Evolutionary conservation across 2,888 invertebrate genomes (phyloP), one percentile per base, ranked within the genome.

Genomic region (Craniophora ligustri): DNA sequence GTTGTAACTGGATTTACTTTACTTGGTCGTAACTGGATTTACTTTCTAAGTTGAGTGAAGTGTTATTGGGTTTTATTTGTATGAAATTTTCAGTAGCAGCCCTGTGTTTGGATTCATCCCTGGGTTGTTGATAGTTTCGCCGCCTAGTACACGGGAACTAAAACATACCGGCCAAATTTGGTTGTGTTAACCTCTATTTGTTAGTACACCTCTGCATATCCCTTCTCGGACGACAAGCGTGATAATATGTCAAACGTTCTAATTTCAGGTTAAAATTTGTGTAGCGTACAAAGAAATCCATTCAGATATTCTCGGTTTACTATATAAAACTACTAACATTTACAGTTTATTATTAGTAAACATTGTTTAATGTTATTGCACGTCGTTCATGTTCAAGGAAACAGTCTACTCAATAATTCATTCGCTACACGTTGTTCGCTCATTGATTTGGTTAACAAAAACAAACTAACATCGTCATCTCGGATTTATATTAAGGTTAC

Each of bases 381-480:
- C 19, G 55, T 31, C 34, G 40, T 54, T 50, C 75, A 74, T 54
- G 67, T 71, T 75, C 68, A 59, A 72, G 75, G 77, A 71, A 76
- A 67, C 49, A 5, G 19, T 40, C 45, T 54, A 19, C 57, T 78
- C 50, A 62, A 76, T 80, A 68, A 81, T 78, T 76, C 66, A 80
- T 78, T 55, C 72, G 62, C 15, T 44, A 50, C 31, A 44, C 7
- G 23, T 35, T 23, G 42, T 31, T 51, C 36, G 30, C 31, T 54
- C 49, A 57, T 44, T 63, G 44, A 64, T 64, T 69, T 60, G 31
- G 70, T 63, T 66, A 68, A 69, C 66, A 72, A 69, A 74, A 74
- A 75, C 67, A 72, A 68, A 64, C 28, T 8, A 21, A 38, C 5
- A 48, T 41, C 42, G 54, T 49, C 57, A 44, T 32, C 28, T 13